Evolutionary conservation across 2,797 vertebrate genomes (phyloP).

Genomic region (Knipowitschia caucasica): DNA sequence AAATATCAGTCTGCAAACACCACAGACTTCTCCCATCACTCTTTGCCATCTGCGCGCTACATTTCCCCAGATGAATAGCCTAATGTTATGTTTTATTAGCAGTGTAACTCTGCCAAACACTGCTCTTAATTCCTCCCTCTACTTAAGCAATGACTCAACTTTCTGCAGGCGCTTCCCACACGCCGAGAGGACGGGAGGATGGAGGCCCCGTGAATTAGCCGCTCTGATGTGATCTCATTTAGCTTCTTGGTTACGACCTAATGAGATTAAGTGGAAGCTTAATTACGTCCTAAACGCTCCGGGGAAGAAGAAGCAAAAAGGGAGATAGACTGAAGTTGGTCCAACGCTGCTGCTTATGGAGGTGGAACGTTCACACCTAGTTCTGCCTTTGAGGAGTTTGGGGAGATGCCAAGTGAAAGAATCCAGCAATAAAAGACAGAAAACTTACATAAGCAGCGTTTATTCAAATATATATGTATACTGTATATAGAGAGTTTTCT

Average conservation of each 20-base stretch:
- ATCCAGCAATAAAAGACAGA: too few species aligned
- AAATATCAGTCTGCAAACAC: slow-evolving; percentile 4
- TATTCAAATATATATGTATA: too few species aligned
- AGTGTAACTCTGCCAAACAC: background rate
- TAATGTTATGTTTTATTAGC: background rate
- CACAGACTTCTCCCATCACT: background rate
- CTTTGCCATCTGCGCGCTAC: slow-evolving; percentile 3
- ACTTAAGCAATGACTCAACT: slow-evolving; percentile 26
- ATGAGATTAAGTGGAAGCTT: slow-evolving; percentile 48
- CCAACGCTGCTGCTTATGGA: slow-evolving; percentile 22
- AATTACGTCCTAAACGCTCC: slow-evolving; percentile 51
- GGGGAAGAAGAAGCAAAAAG: slow-evolving; percentile 19
- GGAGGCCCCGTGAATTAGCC: slow-evolving; percentile 29
- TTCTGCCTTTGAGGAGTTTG: slow-evolving; percentile 11
- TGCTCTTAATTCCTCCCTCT: slow-evolving; percentile 19
- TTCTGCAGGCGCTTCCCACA: slow-evolving; percentile 21
- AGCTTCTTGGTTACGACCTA: slow-evolving; percentile 41
- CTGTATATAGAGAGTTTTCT: too few species aligned
- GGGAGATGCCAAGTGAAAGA: slow-evolving; percentile 11
- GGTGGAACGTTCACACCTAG: slow-evolving; percentile 3
- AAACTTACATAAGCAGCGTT: too few species aligned
- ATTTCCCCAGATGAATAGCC: slow-evolving; percentile 1
- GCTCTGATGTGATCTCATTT: slow-evolving; percentile 33
- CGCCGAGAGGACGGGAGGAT: slow-evolving; percentile 18
- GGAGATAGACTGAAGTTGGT: slow-evolving; percentile 15